Evolutionary conservation across 2,888 invertebrate genomes (phyloP).

Genomic region (Augochlorella aurata): DNA sequence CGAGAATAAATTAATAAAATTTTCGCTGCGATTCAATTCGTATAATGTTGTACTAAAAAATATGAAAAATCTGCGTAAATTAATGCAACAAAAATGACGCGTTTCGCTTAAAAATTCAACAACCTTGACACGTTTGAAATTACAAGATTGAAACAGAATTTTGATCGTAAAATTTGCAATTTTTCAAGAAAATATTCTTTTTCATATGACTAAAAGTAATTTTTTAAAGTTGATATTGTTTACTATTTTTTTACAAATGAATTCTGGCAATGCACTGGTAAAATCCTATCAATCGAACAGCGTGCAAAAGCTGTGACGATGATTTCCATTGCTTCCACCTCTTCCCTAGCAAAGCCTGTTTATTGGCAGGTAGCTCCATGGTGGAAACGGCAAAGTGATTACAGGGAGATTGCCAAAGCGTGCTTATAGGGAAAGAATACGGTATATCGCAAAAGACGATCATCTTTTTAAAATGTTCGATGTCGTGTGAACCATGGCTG

Average conservation of each 20-base stretch:
- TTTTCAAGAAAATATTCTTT: no score
- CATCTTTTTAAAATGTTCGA: slow-evolving; percentile 19
- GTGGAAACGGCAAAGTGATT: background rate
- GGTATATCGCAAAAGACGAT: background rate
- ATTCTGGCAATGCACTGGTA: background rate
- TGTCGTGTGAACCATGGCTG: background rate
- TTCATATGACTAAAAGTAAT: no score
- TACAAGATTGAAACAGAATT: no score
- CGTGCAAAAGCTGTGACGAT: background rate
- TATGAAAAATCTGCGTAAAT: no score
- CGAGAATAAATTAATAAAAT: no score
- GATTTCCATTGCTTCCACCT: background rate
- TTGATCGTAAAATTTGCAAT: no score
- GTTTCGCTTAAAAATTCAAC: no score
- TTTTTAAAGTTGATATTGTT: background rate
- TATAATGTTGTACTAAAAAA: no score
- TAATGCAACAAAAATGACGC: no score
- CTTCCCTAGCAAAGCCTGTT: background rate
- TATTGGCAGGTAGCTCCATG: background rate
- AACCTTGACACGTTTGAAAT: no score
- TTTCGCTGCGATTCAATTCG: no score
- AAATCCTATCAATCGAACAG: background rate
- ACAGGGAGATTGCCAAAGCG: background rate
- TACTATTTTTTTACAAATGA: background rate
- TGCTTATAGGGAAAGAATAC: background rate